These are phyloP conservation scores for Eilema caniola DNA, from an alignment of 2,888 invertebrate genomes.

Conservation along the genomic window DNA sequence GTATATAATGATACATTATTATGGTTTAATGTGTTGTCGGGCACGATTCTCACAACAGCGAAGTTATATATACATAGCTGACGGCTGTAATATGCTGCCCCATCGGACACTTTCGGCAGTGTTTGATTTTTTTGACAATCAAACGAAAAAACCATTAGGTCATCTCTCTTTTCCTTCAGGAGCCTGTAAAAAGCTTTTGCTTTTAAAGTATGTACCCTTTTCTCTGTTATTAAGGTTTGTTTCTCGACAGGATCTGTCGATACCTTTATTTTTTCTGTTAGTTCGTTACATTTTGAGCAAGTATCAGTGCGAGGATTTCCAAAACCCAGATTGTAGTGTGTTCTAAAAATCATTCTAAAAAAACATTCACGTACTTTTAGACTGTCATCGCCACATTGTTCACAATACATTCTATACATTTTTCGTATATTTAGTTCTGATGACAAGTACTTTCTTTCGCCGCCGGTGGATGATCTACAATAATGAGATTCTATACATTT, in stretches of 20 bases:
- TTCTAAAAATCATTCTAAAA: conserved; percentile 36
- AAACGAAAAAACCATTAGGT: conserved; percentile 27
- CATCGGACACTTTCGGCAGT: conserved; percentile 47
- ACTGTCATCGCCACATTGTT: background rate
- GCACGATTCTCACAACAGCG: conserved; percentile 38
- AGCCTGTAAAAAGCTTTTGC: background rate
- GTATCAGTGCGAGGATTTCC: conserved; percentile 9
- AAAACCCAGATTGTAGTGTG: conserved; percentile 37
- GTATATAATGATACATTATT: background rate
- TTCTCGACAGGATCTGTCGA: background rate
- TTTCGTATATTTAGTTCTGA: conserved; percentile 34
- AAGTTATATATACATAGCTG: conserved; percentile 49
- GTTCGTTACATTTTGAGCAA: conserved; percentile 35
- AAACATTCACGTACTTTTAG: conserved; percentile 13
- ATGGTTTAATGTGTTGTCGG: conserved; percentile 18
- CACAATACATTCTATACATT: conserved; percentile 27
- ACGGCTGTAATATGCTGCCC: conserved; percentile 47
- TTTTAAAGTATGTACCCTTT: background rate
- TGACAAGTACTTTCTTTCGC: conserved; percentile 11
- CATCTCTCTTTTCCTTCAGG: conserved; percentile 33
- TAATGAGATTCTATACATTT: too few species aligned
- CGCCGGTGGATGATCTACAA: too few species aligned
- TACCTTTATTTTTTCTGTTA: conserved; percentile 28
- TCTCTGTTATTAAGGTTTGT: background rate
- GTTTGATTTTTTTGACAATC: conserved; percentile 43